phyloP scores from a whole-genome alignment of 1,140 invertebrate genomes.

The Diabrotica undecimpunctata region DNA sequence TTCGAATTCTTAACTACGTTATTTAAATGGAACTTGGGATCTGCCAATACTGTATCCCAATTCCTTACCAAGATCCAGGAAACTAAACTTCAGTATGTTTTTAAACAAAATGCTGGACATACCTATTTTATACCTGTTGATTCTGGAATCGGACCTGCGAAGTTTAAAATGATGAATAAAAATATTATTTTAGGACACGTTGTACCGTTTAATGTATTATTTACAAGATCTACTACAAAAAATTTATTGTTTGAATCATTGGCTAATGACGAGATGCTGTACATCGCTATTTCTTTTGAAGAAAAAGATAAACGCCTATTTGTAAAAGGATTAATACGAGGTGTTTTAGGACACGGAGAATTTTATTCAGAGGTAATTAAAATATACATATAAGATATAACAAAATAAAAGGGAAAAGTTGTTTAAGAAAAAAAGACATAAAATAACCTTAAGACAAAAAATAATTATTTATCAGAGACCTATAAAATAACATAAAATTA shows the following conservation, averaged over 20 bases:
- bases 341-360: not conserved
- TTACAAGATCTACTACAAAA: conserved; percentile 70
- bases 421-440: too few relatives aligned
- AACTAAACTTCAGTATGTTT: conserved; percentile 14
- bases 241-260: conserved; percentile 67
- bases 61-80: conserved; percentile 24
- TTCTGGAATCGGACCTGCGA: conserved; percentile 59
- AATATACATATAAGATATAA: too few relatives aligned
- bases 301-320: conserved; percentile 59
- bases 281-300: conserved; percentile 63
- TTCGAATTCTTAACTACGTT: conserved; percentile 64
- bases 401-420: too few relatives aligned
- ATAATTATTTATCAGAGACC: too few relatives aligned
- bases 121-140: conserved; percentile 86
- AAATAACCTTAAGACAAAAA: too few relatives aligned
- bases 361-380: conserved; percentile 12
- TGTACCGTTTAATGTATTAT: conserved; percentile 76
- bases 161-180: conserved; percentile 60
- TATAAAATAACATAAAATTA: too few relatives aligned
- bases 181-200: conserved; percentile 84
- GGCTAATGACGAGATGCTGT: conserved; percentile 72
- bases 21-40: conserved; percentile 16
- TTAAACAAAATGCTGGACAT: conserved; percentile 62
- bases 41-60: conserved; percentile 8
- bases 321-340: conserved; percentile 50